Conservation (phyloP, 1,140 invertebrate genomes). For the Trichoplusia ni region DNA sequence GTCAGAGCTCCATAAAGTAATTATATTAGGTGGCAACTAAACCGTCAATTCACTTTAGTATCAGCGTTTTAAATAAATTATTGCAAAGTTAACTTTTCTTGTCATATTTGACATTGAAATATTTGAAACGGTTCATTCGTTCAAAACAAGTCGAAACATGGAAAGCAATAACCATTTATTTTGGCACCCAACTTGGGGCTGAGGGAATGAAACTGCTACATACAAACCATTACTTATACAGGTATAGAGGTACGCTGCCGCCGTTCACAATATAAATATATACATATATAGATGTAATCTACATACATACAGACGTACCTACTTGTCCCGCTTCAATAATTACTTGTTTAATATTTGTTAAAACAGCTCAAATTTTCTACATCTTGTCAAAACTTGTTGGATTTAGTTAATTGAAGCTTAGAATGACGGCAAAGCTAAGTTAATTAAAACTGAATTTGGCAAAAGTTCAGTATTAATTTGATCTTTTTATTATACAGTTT, state of each 20-base stretch:
- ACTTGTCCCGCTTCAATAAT: not conserved
- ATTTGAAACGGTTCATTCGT: not conserved
- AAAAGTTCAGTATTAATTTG: too few species aligned
- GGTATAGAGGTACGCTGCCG: slow-evolving; percentile 2
- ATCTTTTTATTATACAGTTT: too few species aligned
- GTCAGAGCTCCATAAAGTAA: not conserved
- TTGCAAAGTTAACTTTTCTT: not conserved
- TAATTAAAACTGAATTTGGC: not conserved
- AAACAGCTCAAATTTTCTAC: not conserved
- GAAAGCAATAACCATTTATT: slow-evolving; percentile 46
- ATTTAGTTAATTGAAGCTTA: not conserved
- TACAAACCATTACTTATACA: slow-evolving; percentile 11
- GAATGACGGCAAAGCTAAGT: not conserved
- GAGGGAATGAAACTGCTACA: slow-evolving; percentile 28
- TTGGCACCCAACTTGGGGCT: slow-evolving; percentile 33
- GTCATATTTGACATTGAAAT: slow-evolving; percentile 11
- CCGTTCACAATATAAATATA: slow-evolving; percentile 2
- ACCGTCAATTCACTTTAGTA: not conserved
- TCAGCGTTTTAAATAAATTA: not conserved
- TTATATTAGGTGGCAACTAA: not conserved
- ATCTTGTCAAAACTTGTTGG: not conserved
- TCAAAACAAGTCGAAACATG: slow-evolving; percentile 29
- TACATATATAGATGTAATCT: too few species aligned
- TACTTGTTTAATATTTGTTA: slow-evolving; percentile 8
- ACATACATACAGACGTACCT: too few species aligned